Percentiles rank a stretch among this genome's conserved stretches.
phyloP scores from a whole-genome alignment of 2,888 invertebrate species.

The Drosophila monieri region DNA sequence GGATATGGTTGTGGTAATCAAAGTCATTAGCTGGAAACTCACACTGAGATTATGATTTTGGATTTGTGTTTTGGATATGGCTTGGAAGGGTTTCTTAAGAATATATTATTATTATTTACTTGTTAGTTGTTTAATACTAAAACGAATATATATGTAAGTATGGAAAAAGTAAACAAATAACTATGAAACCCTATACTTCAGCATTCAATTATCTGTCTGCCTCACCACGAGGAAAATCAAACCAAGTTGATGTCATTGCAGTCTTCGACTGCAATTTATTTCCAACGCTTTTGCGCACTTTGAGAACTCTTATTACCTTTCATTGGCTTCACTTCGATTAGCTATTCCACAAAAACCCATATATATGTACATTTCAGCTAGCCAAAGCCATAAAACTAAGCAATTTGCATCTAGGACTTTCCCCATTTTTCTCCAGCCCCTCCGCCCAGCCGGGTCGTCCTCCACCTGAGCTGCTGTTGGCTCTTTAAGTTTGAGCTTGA shows the following conservation, averaged over 20 bases:
- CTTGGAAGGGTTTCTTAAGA: neutral
- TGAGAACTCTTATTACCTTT: conserved; percentile 41
- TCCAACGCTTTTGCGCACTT: conserved; percentile 16
- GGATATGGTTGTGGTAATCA: conserved; percentile 16
- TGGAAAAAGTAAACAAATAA: neutral
- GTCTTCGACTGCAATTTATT: conserved; percentile 23
- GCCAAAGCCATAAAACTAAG: conserved; percentile 53
- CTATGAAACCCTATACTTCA: neutral
- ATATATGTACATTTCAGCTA: conserved; percentile 8
- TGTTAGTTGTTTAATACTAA: too few relatives aligned
- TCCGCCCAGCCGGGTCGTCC: neutral
- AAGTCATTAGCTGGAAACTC: neutral
- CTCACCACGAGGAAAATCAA: conserved; percentile 19
- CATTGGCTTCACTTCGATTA: conserved; percentile 52
- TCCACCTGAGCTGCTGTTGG: conserved; percentile 1
- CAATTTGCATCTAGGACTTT: conserved; percentile 41
- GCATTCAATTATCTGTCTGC: conserved; percentile 27
- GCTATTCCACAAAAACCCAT: conserved; percentile 10
- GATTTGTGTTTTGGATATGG: too few relatives aligned
- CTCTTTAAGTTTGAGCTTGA: conserved; percentile 48
- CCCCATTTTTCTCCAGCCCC: neutral
- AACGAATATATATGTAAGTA: too few relatives aligned
- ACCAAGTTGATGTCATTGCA: conserved; percentile 16
- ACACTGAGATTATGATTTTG: neutral
- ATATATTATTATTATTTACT: neutral